Percentiles rank a stretch among this genome's conserved stretches.
Conservation (phyloP, 2,113 vertebrate species). For the Sorex fumeus region DNA sequence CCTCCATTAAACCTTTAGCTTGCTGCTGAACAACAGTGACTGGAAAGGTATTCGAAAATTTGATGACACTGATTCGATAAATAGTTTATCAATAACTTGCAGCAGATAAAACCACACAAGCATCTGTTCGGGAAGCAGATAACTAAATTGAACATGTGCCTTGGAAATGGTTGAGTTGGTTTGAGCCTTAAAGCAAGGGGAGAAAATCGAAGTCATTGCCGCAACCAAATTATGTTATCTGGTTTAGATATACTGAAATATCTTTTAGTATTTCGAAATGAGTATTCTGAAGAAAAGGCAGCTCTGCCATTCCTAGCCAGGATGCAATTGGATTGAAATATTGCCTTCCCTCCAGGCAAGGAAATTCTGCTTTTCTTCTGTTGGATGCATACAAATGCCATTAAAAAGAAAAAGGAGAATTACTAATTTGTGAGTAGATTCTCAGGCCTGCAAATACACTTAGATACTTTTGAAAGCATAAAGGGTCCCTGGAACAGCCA, state of each 20-base stretch:
- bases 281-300: constrained; percentile 59
- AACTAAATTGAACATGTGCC: constrained; percentile 41
- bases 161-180: constrained; percentile 59
- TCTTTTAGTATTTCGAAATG: constrained; percentile 62
- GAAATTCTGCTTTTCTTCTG: not conserved
- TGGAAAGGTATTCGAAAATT: not conserved
- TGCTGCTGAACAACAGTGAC: constrained; percentile 26
- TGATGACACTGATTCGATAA: constrained; percentile 27
- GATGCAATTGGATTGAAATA: constrained; percentile 2
- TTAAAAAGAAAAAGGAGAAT: constrained; percentile 8
- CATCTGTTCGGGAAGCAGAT: constrained; percentile 21
- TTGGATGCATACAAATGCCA: not conserved
- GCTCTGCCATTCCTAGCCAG: not conserved
- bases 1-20: not conserved
- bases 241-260: constrained; percentile 53
- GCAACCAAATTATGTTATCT: constrained; percentile 56
- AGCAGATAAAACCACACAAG: constrained; percentile 29
- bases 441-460: constrained; percentile 1
- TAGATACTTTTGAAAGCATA: not conserved
- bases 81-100: constrained; percentile 54
- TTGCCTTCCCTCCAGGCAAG: not conserved
- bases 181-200: constrained; percentile 59
- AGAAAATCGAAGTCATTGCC: constrained; percentile 62
- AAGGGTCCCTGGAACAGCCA: not conserved
- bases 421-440: constrained; percentile 36